Evolutionary conservation across 2,113 vertebrate genomes (phyloP).

Genomic region (Clarias gariepinus): DNA sequence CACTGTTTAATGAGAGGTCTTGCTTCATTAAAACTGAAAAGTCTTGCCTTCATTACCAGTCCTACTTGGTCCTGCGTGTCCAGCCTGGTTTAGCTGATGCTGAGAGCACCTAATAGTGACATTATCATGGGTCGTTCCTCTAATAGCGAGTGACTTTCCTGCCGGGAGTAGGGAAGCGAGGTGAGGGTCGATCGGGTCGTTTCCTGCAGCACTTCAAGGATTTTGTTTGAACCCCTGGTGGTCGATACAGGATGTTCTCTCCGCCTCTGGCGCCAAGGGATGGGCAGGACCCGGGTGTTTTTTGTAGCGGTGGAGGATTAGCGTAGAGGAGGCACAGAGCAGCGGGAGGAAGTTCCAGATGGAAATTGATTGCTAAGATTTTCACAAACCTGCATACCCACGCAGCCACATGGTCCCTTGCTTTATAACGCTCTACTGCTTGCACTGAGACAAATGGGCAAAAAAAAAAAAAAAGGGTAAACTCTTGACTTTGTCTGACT

Average conservation of each 20-base stretch:
- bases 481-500: constrained; percentile 28
- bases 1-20: constrained; percentile 43
- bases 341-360: constrained; percentile 44
- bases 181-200: constrained; percentile 11
- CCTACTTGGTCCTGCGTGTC: background rate
- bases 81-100: background rate
- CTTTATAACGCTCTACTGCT: background rate
- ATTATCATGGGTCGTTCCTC: background rate
- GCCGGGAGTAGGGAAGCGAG: background rate
- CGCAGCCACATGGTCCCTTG: constrained; percentile 8
- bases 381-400: constrained; percentile 12
- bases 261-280: background rate
- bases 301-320: constrained; percentile 3
- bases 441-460: background rate
- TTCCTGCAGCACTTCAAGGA: background rate
- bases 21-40: constrained; percentile 21
- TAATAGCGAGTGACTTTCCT: constrained; percentile 30
- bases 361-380: constrained; percentile 38
- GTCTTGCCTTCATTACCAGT: constrained; percentile 11
- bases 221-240: background rate
- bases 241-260: constrained; percentile 9
- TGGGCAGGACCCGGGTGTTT: background rate
- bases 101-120: constrained; percentile 21
- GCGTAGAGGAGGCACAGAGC: constrained; percentile 4
- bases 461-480: background rate